A percentile compares a stretch with the other conserved stretches of the same genome.
These are phyloP conservation scores for Cyrtonyx montezumae DNA, from an alignment of 2,113 vertebrate species.

Conservation along the genomic window DNA sequence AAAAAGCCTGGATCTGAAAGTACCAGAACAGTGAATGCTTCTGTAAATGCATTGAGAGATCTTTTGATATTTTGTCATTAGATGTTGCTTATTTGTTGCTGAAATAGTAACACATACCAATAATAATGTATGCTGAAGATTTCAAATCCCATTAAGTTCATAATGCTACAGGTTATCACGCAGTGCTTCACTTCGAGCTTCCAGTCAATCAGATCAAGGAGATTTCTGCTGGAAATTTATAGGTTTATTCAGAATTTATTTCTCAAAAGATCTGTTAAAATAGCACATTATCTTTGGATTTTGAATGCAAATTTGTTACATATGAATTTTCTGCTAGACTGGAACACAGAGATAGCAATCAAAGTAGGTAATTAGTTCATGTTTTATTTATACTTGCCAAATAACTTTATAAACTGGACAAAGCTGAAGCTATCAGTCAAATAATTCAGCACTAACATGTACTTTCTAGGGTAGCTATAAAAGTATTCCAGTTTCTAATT, in stretches of 20 bases:
- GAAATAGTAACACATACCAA: not conserved
- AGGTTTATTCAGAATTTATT: not conserved
- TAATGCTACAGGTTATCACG: not conserved
- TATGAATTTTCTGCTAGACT: not conserved
- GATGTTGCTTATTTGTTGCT: not conserved
- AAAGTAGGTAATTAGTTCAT: not conserved
- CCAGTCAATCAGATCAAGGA: not conserved
- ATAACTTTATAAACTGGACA: not conserved
- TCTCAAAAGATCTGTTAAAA: not conserved
- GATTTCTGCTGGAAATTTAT: not conserved
- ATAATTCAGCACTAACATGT: not conserved
- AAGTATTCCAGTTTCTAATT: not conserved
- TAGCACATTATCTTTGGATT: not conserved
- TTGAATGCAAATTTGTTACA: not conserved
- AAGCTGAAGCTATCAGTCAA: not conserved
- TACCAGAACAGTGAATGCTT: not conserved
- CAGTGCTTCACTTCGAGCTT: not conserved
- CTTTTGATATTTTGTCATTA: not conserved
- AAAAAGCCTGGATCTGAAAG: not conserved
- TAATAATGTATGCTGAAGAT: not conserved
- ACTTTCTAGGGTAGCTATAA: not conserved
- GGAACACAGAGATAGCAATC: not conserved
- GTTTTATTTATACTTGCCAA: not conserved
- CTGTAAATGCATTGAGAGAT: not conserved
- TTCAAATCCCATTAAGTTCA: not conserved